phyloP scores from a whole-genome alignment of 2,797 vertebrate genomes.

The Melanotaenia maccullochi region DNA sequence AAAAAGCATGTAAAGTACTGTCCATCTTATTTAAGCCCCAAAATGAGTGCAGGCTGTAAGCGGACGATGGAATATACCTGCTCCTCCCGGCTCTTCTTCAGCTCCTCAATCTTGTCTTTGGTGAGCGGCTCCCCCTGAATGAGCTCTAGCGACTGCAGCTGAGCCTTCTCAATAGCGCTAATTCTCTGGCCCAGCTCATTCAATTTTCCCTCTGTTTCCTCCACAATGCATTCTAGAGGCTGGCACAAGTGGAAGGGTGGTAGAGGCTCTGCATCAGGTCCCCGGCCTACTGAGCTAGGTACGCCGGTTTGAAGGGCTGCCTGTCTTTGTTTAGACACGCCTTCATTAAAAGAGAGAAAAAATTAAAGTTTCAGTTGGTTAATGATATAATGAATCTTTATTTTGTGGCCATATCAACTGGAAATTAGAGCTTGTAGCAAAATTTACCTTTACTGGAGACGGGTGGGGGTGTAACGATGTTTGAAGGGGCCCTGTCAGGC shows the following conservation, averaged over 20 bases:
- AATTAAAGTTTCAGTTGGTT: constrained; percentile 10
- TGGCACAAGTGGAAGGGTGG: constrained; percentile 98
- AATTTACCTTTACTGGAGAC: constrained; percentile 93
- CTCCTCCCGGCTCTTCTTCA: constrained; percentile 98
- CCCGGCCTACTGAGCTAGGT: constrained; percentile 83
- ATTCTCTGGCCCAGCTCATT: constrained; percentile 99
- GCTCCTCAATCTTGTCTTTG: constrained; percentile 99
- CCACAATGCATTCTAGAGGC: constrained; percentile 99
- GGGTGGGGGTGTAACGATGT: constrained; percentile 87
- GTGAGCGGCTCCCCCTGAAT: constrained; percentile 98
- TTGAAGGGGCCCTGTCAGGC: constrained; percentile 94
- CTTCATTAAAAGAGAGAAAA: constrained; percentile 80
- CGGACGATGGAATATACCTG: constrained; percentile 84
- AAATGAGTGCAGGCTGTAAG: constrained; percentile 1
- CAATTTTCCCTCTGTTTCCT: constrained; percentile 99
- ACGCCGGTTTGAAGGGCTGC: constrained; percentile 92
- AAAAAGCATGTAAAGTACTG: not conserved
- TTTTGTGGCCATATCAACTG: not conserved
- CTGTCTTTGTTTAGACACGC: constrained; percentile 94
- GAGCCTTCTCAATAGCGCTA: constrained; percentile 97
- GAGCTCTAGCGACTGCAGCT: constrained; percentile 96
- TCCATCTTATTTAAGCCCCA: not conserved
- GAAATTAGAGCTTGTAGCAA: not conserved
- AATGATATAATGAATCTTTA: not conserved
- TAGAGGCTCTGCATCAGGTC: constrained; percentile 91